Evolutionary conservation across 2,113 vertebrate genomes (phyloP).

Genomic region (Proteles cristata): DNA sequence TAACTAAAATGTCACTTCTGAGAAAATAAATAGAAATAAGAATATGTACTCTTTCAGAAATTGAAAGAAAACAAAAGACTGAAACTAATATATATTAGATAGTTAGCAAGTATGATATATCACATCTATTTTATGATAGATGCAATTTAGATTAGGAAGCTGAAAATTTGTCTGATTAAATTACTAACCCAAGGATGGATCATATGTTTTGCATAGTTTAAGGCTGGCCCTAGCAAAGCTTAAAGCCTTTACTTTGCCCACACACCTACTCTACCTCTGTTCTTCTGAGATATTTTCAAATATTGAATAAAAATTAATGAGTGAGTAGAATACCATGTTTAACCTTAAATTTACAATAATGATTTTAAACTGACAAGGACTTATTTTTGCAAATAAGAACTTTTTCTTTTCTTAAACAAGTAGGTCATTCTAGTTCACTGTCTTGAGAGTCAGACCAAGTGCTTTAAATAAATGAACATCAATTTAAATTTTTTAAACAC

Average conservation of each 20-base stretch:
- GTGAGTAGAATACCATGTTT: neutral
- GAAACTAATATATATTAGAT: neutral
- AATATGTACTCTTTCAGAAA: neutral
- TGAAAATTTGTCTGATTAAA: neutral
- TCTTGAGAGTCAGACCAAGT: neutral
- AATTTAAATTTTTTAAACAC: neutral
- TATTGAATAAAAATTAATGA: neutral
- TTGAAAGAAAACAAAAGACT: neutral
- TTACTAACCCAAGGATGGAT: neutral
- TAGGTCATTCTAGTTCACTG: neutral
- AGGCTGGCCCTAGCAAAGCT: neutral
- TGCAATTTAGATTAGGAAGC: neutral
- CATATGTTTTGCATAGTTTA: neutral
- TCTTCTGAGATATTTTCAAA: neutral
- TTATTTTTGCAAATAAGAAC: neutral
- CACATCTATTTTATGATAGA: neutral
- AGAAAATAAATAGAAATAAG: neutral
- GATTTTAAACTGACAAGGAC: neutral
- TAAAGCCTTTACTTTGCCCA: neutral
- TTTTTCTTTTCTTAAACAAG: neutral
- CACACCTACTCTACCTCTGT: neutral
- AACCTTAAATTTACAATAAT: conserved; percentile 21
- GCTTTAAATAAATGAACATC: conserved; percentile 1
- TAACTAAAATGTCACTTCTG: neutral
- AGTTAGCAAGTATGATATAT: neutral